A percentile compares a stretch with the other conserved stretches of the same genome.
Evolutionary conservation across 2,113 vertebrate genomes (phyloP).

Genomic region (Sinocyclocheilus anshuiensis): DNA sequence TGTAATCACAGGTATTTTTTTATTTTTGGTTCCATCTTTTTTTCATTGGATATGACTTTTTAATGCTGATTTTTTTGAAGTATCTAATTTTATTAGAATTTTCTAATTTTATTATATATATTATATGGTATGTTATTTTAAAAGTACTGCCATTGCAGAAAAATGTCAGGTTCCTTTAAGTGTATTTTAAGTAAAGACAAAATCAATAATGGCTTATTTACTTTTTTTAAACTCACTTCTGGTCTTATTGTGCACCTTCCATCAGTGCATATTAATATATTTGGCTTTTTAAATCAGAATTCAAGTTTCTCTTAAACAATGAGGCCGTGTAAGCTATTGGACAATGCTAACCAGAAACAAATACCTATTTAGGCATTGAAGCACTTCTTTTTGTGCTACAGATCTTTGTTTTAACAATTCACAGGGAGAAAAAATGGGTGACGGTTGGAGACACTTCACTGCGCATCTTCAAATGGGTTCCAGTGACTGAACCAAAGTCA

Average conservation of each 20-base stretch:
- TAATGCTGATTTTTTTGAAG: not conserved
- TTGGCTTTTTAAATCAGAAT: not conserved
- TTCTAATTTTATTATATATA: too few species aligned
- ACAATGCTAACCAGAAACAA: not conserved
- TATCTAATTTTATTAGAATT: too few species aligned
- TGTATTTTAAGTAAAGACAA: not conserved
- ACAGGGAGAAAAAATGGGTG: constrained; percentile 99
- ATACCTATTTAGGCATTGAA: not conserved
- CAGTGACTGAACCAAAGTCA: constrained; percentile 93
- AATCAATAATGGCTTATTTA: not conserved
- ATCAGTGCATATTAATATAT: not conserved
- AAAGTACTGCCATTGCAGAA: not conserved
- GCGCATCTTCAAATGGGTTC: constrained; percentile 98
- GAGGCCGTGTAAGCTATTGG: not conserved
- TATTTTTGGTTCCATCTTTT: not conserved
- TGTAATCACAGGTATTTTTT: not conserved
- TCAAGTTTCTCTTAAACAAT: not conserved
- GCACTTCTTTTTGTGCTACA: not conserved
- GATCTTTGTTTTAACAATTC: not conserved
- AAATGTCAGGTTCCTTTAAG: not conserved
- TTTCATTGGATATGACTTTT: not conserved
- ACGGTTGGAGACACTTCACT: constrained; percentile 97
- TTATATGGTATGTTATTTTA: not conserved
- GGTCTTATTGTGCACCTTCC: not conserved
- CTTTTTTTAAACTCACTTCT: not conserved